Conservation (phyloP, 2,888 invertebrate species). For the Drosophila tripunctata region DNA sequence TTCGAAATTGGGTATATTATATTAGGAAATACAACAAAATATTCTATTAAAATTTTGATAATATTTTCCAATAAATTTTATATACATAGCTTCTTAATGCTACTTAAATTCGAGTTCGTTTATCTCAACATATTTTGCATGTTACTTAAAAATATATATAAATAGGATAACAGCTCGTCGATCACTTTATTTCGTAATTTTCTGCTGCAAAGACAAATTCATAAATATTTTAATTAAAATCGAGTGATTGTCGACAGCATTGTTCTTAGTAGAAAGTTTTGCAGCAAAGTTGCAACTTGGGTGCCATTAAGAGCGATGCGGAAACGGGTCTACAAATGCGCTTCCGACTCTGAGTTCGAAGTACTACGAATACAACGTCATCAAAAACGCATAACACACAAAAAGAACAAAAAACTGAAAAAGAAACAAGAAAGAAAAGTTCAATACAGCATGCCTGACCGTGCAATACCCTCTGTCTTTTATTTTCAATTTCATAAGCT, state of each 20-base stretch:
- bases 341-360: conserved; percentile 7
- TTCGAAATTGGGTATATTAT: not conserved
- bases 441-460: too few species aligned
- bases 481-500: too few species aligned
- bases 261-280: conserved; percentile 75
- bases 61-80: not conserved
- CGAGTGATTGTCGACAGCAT: conserved; percentile 62
- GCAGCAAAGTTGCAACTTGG: conserved; percentile 54
- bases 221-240: conserved; percentile 79
- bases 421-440: too few species aligned
- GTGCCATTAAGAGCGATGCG: conserved; percentile 53
- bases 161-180: not conserved
- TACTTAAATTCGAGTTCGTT: not conserved
- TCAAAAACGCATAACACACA: conserved; percentile 76
- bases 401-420: too few species aligned
- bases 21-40: not conserved
- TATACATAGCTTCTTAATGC: not conserved
- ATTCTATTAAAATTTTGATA: not conserved
- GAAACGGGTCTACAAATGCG: conserved; percentile 24
- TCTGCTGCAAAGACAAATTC: conserved; percentile 54
- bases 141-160: not conserved
- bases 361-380: conserved; percentile 56
- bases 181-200: not conserved
- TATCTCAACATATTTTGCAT: too few species aligned
- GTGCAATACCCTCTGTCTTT: too few species aligned